Percentiles rank a stretch among this genome's conserved stretches.
These are phyloP conservation scores for Agrotis clavis DNA, from an alignment of 2,888 invertebrate species.

Conservation along the genomic window DNA sequence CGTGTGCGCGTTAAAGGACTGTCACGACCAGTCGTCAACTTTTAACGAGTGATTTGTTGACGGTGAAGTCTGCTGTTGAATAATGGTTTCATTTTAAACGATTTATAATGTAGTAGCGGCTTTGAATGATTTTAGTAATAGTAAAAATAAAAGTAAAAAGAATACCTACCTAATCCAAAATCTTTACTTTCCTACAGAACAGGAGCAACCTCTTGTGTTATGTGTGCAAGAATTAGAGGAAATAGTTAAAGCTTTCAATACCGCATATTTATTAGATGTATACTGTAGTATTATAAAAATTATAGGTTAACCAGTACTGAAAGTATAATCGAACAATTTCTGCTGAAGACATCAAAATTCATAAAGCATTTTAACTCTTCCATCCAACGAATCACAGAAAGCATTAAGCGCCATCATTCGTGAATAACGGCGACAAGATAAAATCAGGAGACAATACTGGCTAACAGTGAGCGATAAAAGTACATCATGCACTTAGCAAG, in stretches of 20 bases:
- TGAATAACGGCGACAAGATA: constrained; percentile 59
- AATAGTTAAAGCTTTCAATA: too few relatives aligned
- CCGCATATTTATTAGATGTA: too few relatives aligned
- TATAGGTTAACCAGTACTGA: neutral
- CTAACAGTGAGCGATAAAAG: constrained; percentile 54
- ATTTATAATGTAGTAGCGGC: neutral
- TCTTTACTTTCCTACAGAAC: too few relatives aligned
- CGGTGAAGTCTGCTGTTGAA: constrained; percentile 35
- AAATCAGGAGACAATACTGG: constrained; percentile 61
- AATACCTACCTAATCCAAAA: too few relatives aligned
- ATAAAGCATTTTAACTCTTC: constrained; percentile 8
- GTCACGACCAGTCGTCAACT: constrained; percentile 54
- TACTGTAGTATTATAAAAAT: too few relatives aligned
- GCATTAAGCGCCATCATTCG: constrained; percentile 44
- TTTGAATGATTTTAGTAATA: neutral
- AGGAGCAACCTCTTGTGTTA: too few relatives aligned
- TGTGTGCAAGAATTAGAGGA: neutral
- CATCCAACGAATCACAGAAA: constrained; percentile 25
- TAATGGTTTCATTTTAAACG: constrained; percentile 35
- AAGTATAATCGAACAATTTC: neutral
- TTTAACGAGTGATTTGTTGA: constrained; percentile 52
- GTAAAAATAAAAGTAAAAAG: too few relatives aligned
- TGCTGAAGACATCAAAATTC: constrained; percentile 10
- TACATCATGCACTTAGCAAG: constrained; percentile 55
- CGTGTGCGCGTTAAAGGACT: constrained; percentile 50